Conservation (phyloP, 2,113 vertebrate species). For the Rissa tridactyla region DNA sequence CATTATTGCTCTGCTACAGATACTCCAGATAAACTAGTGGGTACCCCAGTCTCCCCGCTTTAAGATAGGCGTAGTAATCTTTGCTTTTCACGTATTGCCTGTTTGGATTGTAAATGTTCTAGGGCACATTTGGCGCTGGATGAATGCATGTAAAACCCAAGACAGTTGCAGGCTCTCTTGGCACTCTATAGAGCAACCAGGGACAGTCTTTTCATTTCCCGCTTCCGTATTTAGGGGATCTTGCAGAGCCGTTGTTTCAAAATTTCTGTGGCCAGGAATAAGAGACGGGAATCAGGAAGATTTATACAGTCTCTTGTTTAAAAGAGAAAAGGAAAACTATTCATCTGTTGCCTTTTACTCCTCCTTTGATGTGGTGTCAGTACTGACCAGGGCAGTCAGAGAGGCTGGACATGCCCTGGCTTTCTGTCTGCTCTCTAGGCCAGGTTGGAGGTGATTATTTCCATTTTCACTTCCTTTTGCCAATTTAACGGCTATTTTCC, state of each 20-base stretch:
- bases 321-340: not conserved
- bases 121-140: not conserved
- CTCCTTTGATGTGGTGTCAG: not conserved
- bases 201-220: not conserved
- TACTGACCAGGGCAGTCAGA: not conserved
- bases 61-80: not conserved
- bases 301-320: not conserved
- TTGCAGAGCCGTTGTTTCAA: not conserved
- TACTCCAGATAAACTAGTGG: not conserved
- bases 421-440: not conserved
- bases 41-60: not conserved
- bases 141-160: not conserved
- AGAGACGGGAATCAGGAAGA: not conserved
- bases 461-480: constrained; percentile 71
- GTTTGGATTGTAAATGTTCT: not conserved
- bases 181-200: not conserved
- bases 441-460: constrained; percentile 20
- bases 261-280: not conserved
- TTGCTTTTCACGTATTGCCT: not conserved
- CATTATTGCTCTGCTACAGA: not conserved
- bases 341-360: not conserved
- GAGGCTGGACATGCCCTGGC: not conserved
- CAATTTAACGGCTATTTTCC: constrained; percentile 64
- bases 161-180: not conserved
- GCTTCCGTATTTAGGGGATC: not conserved